Evolutionary conservation across 2,888 invertebrate genomes (phyloP).

Genomic region (Sericinus montela): DNA sequence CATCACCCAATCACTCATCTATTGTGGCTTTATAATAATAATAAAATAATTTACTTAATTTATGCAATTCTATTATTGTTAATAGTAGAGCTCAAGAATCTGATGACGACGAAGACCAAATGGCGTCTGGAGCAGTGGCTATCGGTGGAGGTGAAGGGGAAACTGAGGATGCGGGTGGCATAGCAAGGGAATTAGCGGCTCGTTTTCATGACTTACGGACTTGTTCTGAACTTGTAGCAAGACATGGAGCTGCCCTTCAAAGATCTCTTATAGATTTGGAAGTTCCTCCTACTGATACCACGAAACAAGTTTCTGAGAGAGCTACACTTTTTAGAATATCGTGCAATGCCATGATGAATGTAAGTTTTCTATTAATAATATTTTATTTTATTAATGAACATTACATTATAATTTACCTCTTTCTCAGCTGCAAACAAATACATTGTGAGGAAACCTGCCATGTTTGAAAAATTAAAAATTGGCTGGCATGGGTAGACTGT

Average conservation of each 20-base stretch:
- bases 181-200: slow-evolving; percentile 83
- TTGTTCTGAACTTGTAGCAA: slow-evolving; percentile 93
- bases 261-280: slow-evolving; percentile 89
- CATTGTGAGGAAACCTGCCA: too few relatives aligned
- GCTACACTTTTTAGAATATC: slow-evolving; percentile 97
- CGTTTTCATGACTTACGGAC: slow-evolving; percentile 93
- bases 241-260: slow-evolving; percentile 92
- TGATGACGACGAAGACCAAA: slow-evolving; percentile 86
- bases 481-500: too few relatives aligned
- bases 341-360: slow-evolving; percentile 98
- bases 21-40: too few relatives aligned
- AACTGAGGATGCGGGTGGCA: slow-evolving; percentile 78
- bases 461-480: too few relatives aligned
- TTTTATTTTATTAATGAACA: too few relatives aligned
- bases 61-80: neutral
- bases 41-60: too few relatives aligned
- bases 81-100: slow-evolving; percentile 83
- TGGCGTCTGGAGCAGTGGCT: slow-evolving; percentile 62
- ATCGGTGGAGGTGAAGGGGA: slow-evolving; percentile 76
- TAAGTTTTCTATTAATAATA: slow-evolving; percentile 35
- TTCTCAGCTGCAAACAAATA: too few relatives aligned
- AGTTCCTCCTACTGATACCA: slow-evolving; percentile 84
- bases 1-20: too few relatives aligned
- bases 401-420: too few relatives aligned
- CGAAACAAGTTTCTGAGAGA: slow-evolving; percentile 94